Percentiles rank a stretch among this genome's conserved stretches.
phyloP scores from a whole-genome alignment of 2,888 invertebrate species.

The Lobophora halterata region DNA sequence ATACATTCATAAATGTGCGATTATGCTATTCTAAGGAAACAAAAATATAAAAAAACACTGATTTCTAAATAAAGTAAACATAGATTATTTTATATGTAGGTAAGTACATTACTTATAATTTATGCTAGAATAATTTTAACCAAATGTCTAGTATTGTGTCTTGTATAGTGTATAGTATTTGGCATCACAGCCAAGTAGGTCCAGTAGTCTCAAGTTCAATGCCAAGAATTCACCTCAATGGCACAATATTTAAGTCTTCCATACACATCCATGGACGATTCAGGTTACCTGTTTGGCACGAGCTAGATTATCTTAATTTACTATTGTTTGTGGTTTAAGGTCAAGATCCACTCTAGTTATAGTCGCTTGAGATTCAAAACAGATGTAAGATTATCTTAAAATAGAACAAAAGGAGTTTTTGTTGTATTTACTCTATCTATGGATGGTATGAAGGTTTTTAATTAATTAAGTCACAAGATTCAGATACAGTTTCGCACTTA shows the following conservation, averaged over 20 bases:
- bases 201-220: conserved; percentile 60
- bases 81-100: no score
- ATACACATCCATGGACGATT: conserved; percentile 34
- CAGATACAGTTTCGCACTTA: no score
- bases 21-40: no score
- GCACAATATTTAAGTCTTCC: conserved; percentile 44
- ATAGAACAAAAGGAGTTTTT: neutral
- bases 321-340: conserved; percentile 31
- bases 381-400: conserved; percentile 5
- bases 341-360: conserved; percentile 23
- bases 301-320: conserved; percentile 33
- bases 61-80: no score
- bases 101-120: no score
- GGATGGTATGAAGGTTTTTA: no score
- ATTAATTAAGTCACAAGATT: no score
- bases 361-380: conserved; percentile 15
- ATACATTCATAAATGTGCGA: no score
- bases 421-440: neutral
- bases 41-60: no score
- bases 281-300: conserved; percentile 35
- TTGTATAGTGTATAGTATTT: no score
- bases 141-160: no score
- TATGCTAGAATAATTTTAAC: no score
- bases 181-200: conserved; percentile 67
- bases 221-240: conserved; percentile 64